Conservation (phyloP, 2,888 invertebrate species). For the Tipula lateralis region DNA sequence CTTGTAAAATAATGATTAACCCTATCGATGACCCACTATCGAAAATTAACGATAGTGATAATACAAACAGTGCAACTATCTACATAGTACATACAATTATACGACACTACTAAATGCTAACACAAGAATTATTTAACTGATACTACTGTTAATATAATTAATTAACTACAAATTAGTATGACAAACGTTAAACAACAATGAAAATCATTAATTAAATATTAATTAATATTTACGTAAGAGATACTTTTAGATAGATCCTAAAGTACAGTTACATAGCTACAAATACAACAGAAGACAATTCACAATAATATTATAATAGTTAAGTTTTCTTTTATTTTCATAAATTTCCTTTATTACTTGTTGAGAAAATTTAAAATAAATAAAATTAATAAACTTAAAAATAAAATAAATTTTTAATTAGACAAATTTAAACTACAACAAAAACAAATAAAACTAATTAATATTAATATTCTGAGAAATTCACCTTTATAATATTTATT, state of each 20-base stretch:
- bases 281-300: neutral
- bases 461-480: neutral
- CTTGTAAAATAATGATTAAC: too few species aligned
- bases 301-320: neutral
- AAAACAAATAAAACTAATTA: neutral
- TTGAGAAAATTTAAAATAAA: neutral
- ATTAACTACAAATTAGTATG: neutral
- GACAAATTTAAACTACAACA: conserved; percentile 7
- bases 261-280: neutral
- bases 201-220: neutral
- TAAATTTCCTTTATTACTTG: neutral
- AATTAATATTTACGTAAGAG: neutral
- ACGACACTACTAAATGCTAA: neutral
- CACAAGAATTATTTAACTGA: neutral
- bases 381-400: neutral
- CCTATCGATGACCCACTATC: too few species aligned
- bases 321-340: neutral
- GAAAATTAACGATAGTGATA: too few species aligned
- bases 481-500: neutral
- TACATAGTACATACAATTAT: neutral
- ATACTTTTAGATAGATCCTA: neutral
- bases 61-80: neutral
- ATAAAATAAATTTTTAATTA: neutral
- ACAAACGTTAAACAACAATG: neutral
- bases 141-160: neutral